These are phyloP conservation scores for Drosophila kanapiae DNA, from an alignment of 1,140 invertebrate species.

Conservation along the genomic window DNA sequence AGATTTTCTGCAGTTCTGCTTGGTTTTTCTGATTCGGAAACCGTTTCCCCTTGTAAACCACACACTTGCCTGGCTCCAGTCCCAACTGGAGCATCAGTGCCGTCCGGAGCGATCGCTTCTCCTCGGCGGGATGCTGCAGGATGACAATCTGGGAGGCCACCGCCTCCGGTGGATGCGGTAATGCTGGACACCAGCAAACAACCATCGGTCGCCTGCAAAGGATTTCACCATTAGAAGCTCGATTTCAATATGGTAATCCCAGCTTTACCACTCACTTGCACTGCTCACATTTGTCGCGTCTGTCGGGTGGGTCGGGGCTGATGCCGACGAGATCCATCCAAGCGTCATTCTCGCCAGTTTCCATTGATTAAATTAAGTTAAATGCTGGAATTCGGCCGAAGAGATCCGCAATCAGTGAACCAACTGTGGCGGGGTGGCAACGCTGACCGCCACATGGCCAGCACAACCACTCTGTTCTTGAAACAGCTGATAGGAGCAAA, in stretches of 20 bases:
- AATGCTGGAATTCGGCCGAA: constrained; percentile 9
- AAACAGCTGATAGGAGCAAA: constrained; percentile 53
- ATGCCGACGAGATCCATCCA: constrained; percentile 89
- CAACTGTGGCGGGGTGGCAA: constrained; percentile 40
- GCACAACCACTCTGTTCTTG: constrained; percentile 34
- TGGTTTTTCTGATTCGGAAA: constrained; percentile 91
- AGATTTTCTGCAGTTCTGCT: constrained; percentile 88
- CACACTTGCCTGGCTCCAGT: constrained; percentile 90
- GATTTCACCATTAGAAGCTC: neutral
- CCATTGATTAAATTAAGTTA: constrained; percentile 58
- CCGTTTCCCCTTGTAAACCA: constrained; percentile 93
- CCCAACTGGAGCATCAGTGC: constrained; percentile 94
- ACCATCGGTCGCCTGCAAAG: constrained; percentile 90
- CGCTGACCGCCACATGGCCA: constrained; percentile 40
- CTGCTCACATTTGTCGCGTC: constrained; percentile 89
- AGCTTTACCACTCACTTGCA: constrained; percentile 88
- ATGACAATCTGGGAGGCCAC: constrained; percentile 91
- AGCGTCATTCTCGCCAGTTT: constrained; percentile 54
- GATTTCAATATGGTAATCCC: neutral
- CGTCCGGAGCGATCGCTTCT: constrained; percentile 94
- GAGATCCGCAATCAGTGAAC: constrained; percentile 1
- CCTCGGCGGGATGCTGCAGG: constrained; percentile 97
- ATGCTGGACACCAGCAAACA: constrained; percentile 95
- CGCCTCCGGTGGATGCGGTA: constrained; percentile 89
- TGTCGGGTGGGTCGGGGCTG: constrained; percentile 90